A percentile compares a stretch with the other conserved stretches of the same genome.
Evolutionary conservation across 2,888 invertebrate genomes (phyloP).

Genomic region (Eupithecia tripunctaria): DNA sequence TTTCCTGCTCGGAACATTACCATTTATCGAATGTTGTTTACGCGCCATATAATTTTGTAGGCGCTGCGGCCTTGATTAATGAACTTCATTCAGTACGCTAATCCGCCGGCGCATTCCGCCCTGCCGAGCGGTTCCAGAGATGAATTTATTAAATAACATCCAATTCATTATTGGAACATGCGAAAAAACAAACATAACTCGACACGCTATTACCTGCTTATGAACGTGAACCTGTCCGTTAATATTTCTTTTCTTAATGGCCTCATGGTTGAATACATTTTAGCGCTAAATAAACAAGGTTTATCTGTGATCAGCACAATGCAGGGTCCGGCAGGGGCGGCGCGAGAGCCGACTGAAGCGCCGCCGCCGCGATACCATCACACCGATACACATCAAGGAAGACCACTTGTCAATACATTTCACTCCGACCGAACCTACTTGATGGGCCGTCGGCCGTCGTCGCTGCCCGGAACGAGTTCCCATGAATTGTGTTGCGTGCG

Average conservation of each 20-base stretch:
- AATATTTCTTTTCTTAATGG: conserved; percentile 78
- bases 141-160: conserved; percentile 66
- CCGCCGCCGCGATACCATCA: conserved; percentile 80
- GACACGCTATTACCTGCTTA: conserved; percentile 68
- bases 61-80: conserved; percentile 70
- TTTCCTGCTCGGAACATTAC: conserved; percentile 73
- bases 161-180: conserved; percentile 69
- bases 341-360: conserved; percentile 78
- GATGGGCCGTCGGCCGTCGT: conserved; percentile 79
- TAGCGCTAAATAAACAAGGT: conserved; percentile 81
- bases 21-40: conserved; percentile 75
- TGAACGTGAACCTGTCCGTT: conserved; percentile 75
- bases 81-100: conserved; percentile 69
- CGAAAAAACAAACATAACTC: conserved; percentile 66
- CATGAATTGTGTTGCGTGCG: conserved; percentile 76
- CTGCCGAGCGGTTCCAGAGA: conserved; percentile 47
- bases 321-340: conserved; percentile 67
- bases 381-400: conserved; percentile 83
- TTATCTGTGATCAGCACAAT: conserved; percentile 80
- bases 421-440: conserved; percentile 73
- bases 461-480: conserved; percentile 73
- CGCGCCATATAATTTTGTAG: conserved; percentile 65
- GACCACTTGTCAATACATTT: conserved; percentile 84
- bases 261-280: conserved; percentile 77
- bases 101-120: conserved; percentile 49